Evolutionary conservation across 2,797 vertebrate genomes (phyloP).

Genomic region (Artibeus jamaicensis): DNA sequence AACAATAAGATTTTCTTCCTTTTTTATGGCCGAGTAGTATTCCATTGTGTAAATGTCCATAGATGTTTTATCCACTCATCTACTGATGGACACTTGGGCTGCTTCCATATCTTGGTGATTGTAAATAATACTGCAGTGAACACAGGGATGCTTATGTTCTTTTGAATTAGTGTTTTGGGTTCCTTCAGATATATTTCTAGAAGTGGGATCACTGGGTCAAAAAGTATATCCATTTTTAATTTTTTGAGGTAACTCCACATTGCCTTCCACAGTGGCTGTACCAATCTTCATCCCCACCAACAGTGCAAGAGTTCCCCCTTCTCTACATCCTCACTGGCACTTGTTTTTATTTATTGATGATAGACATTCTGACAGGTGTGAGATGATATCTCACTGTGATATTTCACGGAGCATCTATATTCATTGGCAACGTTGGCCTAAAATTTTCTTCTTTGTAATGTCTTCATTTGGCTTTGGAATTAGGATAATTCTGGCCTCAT

Average conservation of each 20-base stretch:
- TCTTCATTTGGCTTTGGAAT: neutral
- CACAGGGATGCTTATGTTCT: neutral
- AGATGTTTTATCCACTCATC: neutral
- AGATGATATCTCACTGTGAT: neutral
- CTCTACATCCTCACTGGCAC: neutral
- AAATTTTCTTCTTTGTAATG: neutral
- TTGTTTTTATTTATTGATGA: neutral
- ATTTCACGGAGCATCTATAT: neutral
- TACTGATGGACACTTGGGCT: neutral
- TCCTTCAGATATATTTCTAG: neutral
- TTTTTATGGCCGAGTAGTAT: neutral
- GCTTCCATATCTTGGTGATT: neutral
- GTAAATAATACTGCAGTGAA: neutral
- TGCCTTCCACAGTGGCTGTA: neutral
- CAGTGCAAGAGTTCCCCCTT: neutral
- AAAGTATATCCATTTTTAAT: neutral
- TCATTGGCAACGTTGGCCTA: neutral
- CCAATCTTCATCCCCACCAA: neutral
- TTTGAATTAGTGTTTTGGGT: neutral
- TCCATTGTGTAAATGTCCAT: neutral
- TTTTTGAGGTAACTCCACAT: neutral
- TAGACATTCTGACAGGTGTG: neutral
- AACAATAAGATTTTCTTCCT: neutral
- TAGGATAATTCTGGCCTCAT: neutral
- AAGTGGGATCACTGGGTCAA: neutral